Percentiles rank a stretch among this genome's conserved stretches.
Evolutionary conservation across 2,113 vertebrate genomes (phyloP).

Genomic region (Chaetura pelagica): DNA sequence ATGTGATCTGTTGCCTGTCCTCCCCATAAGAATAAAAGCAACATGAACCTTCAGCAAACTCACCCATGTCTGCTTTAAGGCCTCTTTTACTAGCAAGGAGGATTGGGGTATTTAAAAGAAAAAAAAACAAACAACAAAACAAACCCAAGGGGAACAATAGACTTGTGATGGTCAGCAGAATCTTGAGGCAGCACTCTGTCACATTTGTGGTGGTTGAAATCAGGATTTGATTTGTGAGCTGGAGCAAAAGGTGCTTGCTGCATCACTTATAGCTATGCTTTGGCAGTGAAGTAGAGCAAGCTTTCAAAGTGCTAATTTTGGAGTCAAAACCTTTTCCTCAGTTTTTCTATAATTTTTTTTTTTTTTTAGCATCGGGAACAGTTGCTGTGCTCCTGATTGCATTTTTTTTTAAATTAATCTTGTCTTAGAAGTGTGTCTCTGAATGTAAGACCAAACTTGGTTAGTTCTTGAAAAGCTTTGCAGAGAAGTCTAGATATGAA

Average conservation of each 20-base stretch:
- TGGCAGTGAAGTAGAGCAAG: background rate
- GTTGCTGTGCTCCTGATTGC: background rate
- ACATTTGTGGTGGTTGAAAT: accelerated
- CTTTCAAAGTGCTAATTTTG: accelerated
- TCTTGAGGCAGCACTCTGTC: accelerated
- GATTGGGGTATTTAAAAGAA: accelerated
- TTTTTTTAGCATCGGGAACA: background rate
- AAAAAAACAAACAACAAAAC: background rate
- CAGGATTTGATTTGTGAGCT: background rate
- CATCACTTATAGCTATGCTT: background rate
- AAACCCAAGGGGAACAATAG: background rate
- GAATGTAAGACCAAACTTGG: background rate
- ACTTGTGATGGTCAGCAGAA: background rate
- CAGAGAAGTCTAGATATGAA: background rate
- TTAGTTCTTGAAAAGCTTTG: background rate
- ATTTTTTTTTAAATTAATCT: background rate
- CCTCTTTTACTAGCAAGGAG: background rate
- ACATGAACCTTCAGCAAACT: background rate
- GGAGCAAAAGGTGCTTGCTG: background rate
- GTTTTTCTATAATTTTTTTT: background rate
- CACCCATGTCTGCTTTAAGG: background rate
- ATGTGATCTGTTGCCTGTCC: background rate
- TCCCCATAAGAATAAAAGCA: background rate
- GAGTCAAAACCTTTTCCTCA: background rate
- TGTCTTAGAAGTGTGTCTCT: background rate